Percentiles rank a stretch among this genome's conserved stretches.
Conservation (phyloP, 2,888 invertebrate genomes). For the Leptogaster cylindrica region DNA sequence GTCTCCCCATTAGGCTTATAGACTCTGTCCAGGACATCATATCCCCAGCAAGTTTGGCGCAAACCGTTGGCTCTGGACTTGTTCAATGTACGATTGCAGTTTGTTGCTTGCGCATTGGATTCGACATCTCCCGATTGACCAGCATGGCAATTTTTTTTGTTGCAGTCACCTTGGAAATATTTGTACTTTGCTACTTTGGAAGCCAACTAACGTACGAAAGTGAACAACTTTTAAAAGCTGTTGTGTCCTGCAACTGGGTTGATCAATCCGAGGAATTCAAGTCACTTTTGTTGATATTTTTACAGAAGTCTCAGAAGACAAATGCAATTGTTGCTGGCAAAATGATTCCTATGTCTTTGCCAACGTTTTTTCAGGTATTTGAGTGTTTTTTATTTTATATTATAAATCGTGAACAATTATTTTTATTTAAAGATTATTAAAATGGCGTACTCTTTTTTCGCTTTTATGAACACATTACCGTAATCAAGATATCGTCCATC, state of each 20-base stretch:
- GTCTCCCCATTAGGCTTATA: slow-evolving; percentile 59
- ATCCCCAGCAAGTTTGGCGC: slow-evolving; percentile 65
- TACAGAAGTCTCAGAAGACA: slow-evolving; percentile 64
- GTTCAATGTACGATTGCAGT: slow-evolving; percentile 60
- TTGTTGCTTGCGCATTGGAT: slow-evolving; percentile 62
- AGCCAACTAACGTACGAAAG: slow-evolving; percentile 64
- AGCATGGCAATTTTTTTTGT: slow-evolving; percentile 55
- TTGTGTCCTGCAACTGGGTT: slow-evolving; percentile 67
- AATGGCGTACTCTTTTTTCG: background rate
- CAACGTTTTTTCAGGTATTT: slow-evolving; percentile 64
- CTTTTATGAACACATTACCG: too few relatives aligned
- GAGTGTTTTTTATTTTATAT: background rate
- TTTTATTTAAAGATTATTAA: background rate
- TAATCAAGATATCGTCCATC: too few relatives aligned
- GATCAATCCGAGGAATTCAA: slow-evolving; percentile 63
- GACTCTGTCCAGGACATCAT: slow-evolving; percentile 63
- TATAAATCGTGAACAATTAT: background rate
- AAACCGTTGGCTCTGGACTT: slow-evolving; percentile 63
- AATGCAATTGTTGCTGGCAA: slow-evolving; percentile 65
- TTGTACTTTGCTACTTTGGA: slow-evolving; percentile 66
- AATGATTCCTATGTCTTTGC: slow-evolving; percentile 64
- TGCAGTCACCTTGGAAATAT: slow-evolving; percentile 65
- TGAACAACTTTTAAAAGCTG: slow-evolving; percentile 62
- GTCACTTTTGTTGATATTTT: slow-evolving; percentile 62
- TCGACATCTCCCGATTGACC: slow-evolving; percentile 53